phyloP scores from a whole-genome alignment of 2,888 invertebrate genomes.

The Germaria angustata region DNA sequence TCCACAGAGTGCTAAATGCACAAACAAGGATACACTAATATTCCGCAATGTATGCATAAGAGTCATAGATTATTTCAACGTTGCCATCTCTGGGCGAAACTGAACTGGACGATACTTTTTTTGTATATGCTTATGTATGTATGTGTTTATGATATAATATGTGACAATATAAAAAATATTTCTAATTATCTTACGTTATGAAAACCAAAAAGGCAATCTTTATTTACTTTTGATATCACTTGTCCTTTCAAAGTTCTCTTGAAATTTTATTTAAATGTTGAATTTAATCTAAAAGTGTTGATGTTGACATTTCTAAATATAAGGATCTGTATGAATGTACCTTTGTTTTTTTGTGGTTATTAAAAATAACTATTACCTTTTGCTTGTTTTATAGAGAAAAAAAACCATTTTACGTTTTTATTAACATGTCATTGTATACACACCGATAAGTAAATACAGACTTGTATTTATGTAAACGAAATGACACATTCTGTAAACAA shows the following conservation, averaged over 20 bases:
- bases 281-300: slow-evolving; percentile 49
- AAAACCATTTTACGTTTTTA: slow-evolving; percentile 47
- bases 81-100: too few relatives aligned
- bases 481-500: background rate
- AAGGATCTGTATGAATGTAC: background rate
- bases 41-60: too few relatives aligned
- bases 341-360: background rate
- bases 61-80: too few relatives aligned
- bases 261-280: slow-evolving; percentile 19
- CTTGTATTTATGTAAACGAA: slow-evolving; percentile 10
- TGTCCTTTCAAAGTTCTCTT: background rate
- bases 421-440: slow-evolving; percentile 36
- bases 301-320: slow-evolving; percentile 47
- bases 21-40: too few relatives aligned
- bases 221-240: background rate
- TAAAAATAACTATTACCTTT: slow-evolving; percentile 16
- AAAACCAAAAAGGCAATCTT: background rate
- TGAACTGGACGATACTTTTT: too few relatives aligned
- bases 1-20: too few relatives aligned
- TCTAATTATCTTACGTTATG: background rate
- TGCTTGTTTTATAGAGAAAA: background rate
- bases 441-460: slow-evolving; percentile 20
- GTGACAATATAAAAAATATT: slow-evolving; percentile 35
- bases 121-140: too few relatives aligned
- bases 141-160: slow-evolving; percentile 20